Evolutionary conservation across 1,140 invertebrate species (phyloP).

Genomic region (Formica exsecta): DNA sequence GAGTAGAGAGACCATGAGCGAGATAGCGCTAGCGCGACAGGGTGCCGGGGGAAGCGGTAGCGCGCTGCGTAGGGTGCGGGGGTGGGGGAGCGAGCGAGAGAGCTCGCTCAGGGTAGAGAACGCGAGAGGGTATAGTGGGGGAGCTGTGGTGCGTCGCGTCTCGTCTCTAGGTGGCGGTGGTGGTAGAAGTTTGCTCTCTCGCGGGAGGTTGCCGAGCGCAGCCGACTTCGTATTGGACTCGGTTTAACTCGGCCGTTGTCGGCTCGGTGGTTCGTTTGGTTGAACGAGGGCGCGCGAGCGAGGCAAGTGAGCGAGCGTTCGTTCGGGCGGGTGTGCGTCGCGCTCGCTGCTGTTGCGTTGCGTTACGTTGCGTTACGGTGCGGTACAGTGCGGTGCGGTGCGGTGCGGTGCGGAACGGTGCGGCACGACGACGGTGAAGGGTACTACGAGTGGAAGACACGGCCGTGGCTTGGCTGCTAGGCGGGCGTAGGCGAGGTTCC

Average conservation of each 20-base stretch:
- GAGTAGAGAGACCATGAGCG: constrained; percentile 46
- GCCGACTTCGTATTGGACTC: constrained; percentile 50
- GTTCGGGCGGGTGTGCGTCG: constrained; percentile 39
- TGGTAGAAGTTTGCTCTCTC: constrained; percentile 65
- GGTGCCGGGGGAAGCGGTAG: constrained; percentile 62
- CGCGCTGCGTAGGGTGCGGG: constrained; percentile 67
- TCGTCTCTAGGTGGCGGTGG: constrained; percentile 68
- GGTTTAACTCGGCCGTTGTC: constrained; percentile 39
- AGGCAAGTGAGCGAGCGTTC: constrained; percentile 64
- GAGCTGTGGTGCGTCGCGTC: constrained; percentile 43
- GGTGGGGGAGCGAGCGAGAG: constrained; percentile 65
- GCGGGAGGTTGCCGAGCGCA: constrained; percentile 68
- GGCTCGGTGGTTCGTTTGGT: constrained; percentile 76
- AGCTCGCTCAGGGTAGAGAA: constrained; percentile 59
- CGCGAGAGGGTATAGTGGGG: constrained; percentile 72
- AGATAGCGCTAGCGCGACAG: constrained; percentile 66
- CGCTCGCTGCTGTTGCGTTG: constrained; percentile 54
- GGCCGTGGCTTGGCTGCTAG: constrained; percentile 69
- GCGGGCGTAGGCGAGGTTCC: constrained; percentile 84
- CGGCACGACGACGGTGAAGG: constrained; percentile 75
- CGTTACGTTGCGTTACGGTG: constrained; percentile 23
- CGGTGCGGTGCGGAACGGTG: constrained; percentile 33
- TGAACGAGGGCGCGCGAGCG: constrained; percentile 81
- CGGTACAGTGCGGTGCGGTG: too few species aligned
- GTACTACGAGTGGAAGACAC: constrained; percentile 76